These are phyloP conservation scores for Callorhinus ursinus DNA, from an alignment of 2,113 vertebrate genomes.

Conservation along the genomic window DNA sequence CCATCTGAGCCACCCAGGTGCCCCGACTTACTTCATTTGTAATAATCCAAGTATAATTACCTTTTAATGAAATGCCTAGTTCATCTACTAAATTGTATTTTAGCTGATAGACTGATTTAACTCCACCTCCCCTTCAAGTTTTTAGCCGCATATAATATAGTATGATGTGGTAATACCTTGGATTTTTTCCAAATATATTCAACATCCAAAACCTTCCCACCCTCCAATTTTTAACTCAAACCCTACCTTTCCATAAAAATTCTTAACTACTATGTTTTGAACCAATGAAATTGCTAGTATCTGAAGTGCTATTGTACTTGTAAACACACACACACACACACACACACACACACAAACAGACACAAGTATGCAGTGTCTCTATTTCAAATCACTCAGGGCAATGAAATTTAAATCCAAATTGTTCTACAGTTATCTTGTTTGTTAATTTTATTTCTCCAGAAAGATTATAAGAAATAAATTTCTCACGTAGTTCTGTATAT, in stretches of 20 bases:
- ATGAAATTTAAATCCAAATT: constrained; percentile 13
- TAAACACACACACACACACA: background rate
- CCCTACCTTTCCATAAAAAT: background rate
- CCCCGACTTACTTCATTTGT: constrained; percentile 6
- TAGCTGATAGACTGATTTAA: background rate
- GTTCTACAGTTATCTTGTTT: constrained; percentile 26
- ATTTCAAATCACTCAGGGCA: background rate
- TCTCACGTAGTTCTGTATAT: background rate
- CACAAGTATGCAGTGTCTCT: rapidly evolving
- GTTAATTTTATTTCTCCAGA: background rate
- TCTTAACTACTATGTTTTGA: background rate
- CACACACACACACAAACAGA: background rate
- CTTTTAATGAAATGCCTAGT: constrained; percentile 28
- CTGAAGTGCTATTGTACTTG: background rate
- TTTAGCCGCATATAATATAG: background rate
- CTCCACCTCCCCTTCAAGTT: background rate
- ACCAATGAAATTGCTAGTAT: background rate
- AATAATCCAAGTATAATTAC: constrained; percentile 41
- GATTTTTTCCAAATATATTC: constrained; percentile 27
- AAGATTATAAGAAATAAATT: background rate
- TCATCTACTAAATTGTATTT: background rate
- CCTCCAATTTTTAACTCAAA: constrained; percentile 2
- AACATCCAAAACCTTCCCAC: background rate
- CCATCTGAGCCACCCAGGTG: no score
- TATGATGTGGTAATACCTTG: background rate